Percentiles rank a stretch among this genome's conserved stretches.
Conservation (phyloP, 2,888 invertebrate species). For the Antitype chi region DNA sequence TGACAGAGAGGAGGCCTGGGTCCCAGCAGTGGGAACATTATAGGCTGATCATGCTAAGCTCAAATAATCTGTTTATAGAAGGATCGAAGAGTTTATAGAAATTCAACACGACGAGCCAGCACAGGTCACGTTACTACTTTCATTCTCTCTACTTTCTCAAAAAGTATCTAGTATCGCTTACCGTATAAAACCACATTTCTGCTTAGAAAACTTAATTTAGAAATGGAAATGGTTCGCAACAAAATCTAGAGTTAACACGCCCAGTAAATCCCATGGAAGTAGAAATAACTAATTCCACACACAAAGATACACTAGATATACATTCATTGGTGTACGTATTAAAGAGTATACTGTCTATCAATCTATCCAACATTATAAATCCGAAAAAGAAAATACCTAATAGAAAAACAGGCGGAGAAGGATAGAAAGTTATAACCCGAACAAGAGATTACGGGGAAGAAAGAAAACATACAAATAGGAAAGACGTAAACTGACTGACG, state of each 20-base stretch:
- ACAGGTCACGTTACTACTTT: background rate
- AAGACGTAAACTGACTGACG: background rate
- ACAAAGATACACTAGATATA: too few species aligned
- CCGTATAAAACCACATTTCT: background rate
- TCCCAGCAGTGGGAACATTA: too few species aligned
- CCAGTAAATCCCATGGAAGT: too few species aligned
- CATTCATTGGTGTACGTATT: too few species aligned
- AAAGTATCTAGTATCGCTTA: conserved; percentile 4
- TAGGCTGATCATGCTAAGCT: too few species aligned
- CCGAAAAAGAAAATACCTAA: background rate
- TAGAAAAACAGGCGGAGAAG: background rate
- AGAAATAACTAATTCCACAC: too few species aligned
- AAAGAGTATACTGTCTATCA: too few species aligned
- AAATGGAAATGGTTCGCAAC: background rate
- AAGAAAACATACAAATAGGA: background rate
- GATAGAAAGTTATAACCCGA: background rate
- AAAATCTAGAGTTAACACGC: background rate
- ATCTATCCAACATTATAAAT: background rate
- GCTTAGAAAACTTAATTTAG: background rate
- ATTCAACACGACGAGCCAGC: background rate
- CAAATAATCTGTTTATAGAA: background rate
- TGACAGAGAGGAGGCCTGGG: too few species aligned
- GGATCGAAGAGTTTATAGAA: background rate
- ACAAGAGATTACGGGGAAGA: background rate
- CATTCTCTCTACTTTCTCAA: conserved; percentile 8